These are phyloP conservation scores for Drosophila bifasciata DNA, from an alignment of 1,140 invertebrate genomes.

Conservation along the genomic window DNA sequence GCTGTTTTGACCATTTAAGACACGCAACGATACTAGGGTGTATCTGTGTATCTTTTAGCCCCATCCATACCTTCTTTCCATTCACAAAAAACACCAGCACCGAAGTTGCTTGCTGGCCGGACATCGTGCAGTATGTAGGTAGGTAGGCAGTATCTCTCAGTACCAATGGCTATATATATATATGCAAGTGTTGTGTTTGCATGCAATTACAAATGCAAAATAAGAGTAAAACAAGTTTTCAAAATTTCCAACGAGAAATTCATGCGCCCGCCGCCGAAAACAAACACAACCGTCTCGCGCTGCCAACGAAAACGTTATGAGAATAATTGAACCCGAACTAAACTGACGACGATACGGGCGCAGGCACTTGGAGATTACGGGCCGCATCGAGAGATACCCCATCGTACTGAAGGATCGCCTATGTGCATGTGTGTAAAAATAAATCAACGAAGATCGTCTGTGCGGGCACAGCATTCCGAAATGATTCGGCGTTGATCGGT, in stretches of 20 bases:
- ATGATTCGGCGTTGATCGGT: not conserved
- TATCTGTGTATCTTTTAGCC: conserved; percentile 12
- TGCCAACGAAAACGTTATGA: conserved; percentile 66
- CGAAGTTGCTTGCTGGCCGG: conserved; percentile 44
- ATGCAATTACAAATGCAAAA: conserved; percentile 13
- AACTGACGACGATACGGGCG: conserved; percentile 1
- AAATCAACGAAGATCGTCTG: not conserved
- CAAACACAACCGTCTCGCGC: conserved; percentile 60
- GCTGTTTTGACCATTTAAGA: not conserved
- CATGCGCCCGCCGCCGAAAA: conserved; percentile 11
- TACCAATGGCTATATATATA: conserved; percentile 20
- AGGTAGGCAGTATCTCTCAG: conserved; percentile 13
- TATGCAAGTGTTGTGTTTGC: conserved; percentile 26
- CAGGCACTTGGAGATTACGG: conserved; percentile 35
- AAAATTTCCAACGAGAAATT: conserved; percentile 23
- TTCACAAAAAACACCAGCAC: conserved; percentile 85
- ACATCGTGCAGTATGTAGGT: conserved; percentile 35
- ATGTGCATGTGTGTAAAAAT: conserved; percentile 3
- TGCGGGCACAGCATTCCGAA: not conserved
- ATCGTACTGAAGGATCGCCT: conserved; percentile 33
- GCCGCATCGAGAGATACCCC: not conserved
- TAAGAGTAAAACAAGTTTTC: conserved; percentile 33
- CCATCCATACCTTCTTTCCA: conserved; percentile 84
- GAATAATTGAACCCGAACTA: conserved; percentile 19
- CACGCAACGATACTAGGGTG: conserved; percentile 15